Base-by-base conservation (phyloP, 2,113 vertebrate genomes). In the Odocoileus hemionus region DNA sequence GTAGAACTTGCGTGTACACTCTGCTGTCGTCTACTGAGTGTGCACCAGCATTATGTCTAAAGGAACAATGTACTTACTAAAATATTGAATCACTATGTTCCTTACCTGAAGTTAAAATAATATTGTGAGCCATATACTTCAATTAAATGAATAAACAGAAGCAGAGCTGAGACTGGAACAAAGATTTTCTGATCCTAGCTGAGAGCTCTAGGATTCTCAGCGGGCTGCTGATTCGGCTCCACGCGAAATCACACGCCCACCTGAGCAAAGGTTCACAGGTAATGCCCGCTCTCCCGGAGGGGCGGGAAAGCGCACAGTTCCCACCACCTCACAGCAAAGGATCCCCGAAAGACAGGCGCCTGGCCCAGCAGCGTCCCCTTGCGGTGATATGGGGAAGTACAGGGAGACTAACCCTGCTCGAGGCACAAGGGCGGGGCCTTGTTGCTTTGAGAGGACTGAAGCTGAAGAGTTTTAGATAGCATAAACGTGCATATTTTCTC, bases 291-390 rank as follows among this genome's bases (percentile, higher is more conserved):
- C 13, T 5, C n/a, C 26, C 6, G 54, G 30, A 50, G 36, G n/a
- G 10, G 36, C 5, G 0, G 30, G 23, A 23, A 28, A 7, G 21
- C 13, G 33, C 16, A 0, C 21, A 6, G 60, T 30, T 21, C 33
- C 26, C 11, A 23, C 12, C 33, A 1, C 17, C 10, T 19, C 10
- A 2, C 6, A 3, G 15, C 23, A 2, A 4, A 23, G 0, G 4
- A 15, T 36, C 30, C 45, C 23, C 0, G 1, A 7, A 19, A 28
- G 45, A 54, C 50, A 26, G 21, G 47, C 80, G 14, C 19, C 50
- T 36, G 80, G 33, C 33, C 50, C 80, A 54, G 80, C 79, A 54
- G 79, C 33, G 17, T 33, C 79, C 79, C 33, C 80, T 54, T 21
- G 30, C 80, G 0, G 33, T 83, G 50, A 36, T 4, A 21, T 2